Evolutionary conservation across 1,140 invertebrate species (phyloP), one percentile per base, ranked within the genome.

Genomic region (Drosophila ogumai): DNA sequence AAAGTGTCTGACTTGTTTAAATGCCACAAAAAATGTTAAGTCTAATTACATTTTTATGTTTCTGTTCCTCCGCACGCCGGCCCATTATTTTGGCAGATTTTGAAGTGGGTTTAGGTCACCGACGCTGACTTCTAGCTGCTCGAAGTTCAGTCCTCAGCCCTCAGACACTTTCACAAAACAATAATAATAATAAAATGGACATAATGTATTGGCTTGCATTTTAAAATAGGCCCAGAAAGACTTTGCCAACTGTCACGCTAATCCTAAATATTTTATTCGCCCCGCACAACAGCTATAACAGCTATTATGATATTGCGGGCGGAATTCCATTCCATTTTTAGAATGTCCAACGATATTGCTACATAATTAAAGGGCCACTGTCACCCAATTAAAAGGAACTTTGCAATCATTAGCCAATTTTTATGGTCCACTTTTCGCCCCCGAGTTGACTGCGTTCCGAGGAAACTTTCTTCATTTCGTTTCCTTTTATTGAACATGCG

Each of bases 371-470:
- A 47, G 32, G 36, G 59, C 72, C 71, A 61, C 47, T 73, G 75
- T 40, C 55, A 75, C 61, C 71, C 61, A 86, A 87, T 87, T 82
- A 77, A 81, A 60, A 46, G 25, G 19, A 67, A 76, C 64, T 82
- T 82, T 49, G 75, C 75, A 81, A 75, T 73, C 41, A 79, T 81
- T 81, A 69, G 59, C 56, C 56, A 59, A 19, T 59, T 74, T 86
- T 75, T 69, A 85, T 75, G 43, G 32, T 57, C 56, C 47, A 68
- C 68, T 67, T 79, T 60, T 57, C 44, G 43, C 32, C 12, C 17
- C 17, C 13, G 25, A 34, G 38, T 54, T 32, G 50, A 17, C 40
- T 22, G 32, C 38, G 66, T 44, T 41, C 8, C 31, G 25, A 15
- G 49, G 8, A 64, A 68, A 85, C 73, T 74, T 77, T 84, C 50